Conservation (phyloP, 2,888 invertebrate genomes). For the Smittia sp. region DNA sequence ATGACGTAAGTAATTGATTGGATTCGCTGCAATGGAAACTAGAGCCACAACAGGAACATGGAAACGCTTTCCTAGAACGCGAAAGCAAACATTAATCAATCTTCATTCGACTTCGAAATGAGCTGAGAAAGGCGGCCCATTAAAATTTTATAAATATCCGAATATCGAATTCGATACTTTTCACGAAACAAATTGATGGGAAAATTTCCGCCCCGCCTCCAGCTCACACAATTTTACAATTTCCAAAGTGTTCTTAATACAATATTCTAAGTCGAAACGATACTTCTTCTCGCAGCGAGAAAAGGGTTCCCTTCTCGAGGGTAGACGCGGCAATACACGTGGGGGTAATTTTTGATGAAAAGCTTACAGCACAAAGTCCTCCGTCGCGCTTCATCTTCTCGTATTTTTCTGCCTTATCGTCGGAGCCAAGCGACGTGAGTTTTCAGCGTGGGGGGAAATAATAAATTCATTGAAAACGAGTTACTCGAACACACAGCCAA, state of each 20-base stretch:
- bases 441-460: conserved; percentile 13
- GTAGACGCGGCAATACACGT: background rate
- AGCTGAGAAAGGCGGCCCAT: too few relatives aligned
- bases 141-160: too few relatives aligned
- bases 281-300: background rate
- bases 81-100: too few relatives aligned
- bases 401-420: too few relatives aligned
- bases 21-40: too few relatives aligned
- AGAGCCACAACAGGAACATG: too few relatives aligned
- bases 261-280: background rate
- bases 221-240: background rate
- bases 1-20: too few relatives aligned
- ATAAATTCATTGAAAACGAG: conserved; percentile 39
- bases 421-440: background rate
- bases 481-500: conserved; percentile 24
- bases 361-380: background rate
- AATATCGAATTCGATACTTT: too few relatives aligned
- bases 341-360: conserved; percentile 8
- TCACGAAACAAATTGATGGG: too few relatives aligned
- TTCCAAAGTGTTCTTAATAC: too few relatives aligned
- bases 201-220: background rate
- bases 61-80: too few relatives aligned
- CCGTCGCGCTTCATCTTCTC: background rate
- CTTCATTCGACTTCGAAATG: too few relatives aligned
- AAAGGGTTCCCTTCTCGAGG: background rate